These are phyloP conservation scores for Drosophila subobscura DNA, from an alignment of 1,140 invertebrate species.

Conservation along the genomic window DNA sequence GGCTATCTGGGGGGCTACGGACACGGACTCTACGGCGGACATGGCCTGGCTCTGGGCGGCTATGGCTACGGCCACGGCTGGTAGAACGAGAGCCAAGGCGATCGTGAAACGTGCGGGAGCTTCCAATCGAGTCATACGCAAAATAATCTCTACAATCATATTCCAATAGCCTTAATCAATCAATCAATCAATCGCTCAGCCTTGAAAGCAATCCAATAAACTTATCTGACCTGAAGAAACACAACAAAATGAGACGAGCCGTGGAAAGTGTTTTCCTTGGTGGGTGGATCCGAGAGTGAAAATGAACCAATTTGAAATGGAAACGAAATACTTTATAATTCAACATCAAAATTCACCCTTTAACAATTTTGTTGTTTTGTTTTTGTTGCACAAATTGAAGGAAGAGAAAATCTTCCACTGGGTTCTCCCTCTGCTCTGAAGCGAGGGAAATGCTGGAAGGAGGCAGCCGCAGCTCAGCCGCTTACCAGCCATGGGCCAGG, in stretches of 20 bases:
- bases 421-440: slow-evolving; percentile 11
- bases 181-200: slow-evolving; percentile 38
- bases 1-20: slow-evolving; percentile 66
- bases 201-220: slow-evolving; percentile 42
- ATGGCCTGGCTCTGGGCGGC: slow-evolving; percentile 63
- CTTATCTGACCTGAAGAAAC: slow-evolving; percentile 1
- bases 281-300: not conserved
- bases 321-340: slow-evolving; percentile 41
- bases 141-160: too few relatives aligned
- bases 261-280: not conserved
- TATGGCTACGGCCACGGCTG: slow-evolving; percentile 62
- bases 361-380: not conserved
- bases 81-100: slow-evolving; percentile 19
- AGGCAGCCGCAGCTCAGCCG: not conserved
- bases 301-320: slow-evolving; percentile 12
- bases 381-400: slow-evolving; percentile 12
- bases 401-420: slow-evolving; percentile 1
- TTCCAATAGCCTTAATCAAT: slow-evolving; percentile 41
- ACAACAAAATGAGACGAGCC: not conserved
- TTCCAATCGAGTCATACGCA: slow-evolving; percentile 40
- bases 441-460: slow-evolving; percentile 29
- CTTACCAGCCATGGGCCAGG: slow-evolving; percentile 76
- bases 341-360: slow-evolving; percentile 31
- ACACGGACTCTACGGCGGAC: slow-evolving; percentile 67
- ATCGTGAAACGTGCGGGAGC: slow-evolving; percentile 43